phyloP scores from a whole-genome alignment of 2,888 invertebrate species.

The Thecocarcelia acutangulata region DNA sequence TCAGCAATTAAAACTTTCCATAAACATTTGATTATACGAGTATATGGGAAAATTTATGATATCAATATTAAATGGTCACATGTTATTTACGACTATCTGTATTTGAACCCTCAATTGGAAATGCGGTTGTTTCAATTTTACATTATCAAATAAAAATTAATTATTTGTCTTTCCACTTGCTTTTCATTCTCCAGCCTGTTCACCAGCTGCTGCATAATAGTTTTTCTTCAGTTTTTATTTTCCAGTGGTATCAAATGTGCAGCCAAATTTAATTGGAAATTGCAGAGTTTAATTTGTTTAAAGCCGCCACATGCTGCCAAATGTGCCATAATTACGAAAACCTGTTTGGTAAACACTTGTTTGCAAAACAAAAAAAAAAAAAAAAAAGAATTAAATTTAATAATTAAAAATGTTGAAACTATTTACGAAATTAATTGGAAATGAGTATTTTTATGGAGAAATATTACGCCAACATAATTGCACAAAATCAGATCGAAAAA shows the following conservation, averaged over 20 bases:
- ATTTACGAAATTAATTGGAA: no score
- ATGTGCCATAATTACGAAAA: slow-evolving; percentile 10
- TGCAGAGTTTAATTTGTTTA: background rate
- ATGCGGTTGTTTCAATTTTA: slow-evolving; percentile 33
- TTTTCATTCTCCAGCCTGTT: background rate
- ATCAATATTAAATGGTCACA: background rate
- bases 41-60: background rate
- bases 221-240: background rate
- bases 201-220: slow-evolving; percentile 11
- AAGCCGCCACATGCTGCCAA: slow-evolving; percentile 24
- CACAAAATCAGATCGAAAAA: no score
- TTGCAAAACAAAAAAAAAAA: background rate
- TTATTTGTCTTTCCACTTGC: slow-evolving; percentile 46
- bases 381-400: slow-evolving; percentile 2
- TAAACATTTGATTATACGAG: no score
- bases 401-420: no score
- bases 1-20: no score
- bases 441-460: no score
- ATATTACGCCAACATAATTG: no score
- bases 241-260: background rate
- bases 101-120: slow-evolving; percentile 49
- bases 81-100: slow-evolving; percentile 49
- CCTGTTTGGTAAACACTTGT: slow-evolving; percentile 24
- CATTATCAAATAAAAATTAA: slow-evolving; percentile 44
- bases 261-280: slow-evolving; percentile 14